Percentiles rank a stretch among this genome's conserved stretches.
These are phyloP conservation scores for Orchesellides sinensis DNA, from an alignment of 2,888 invertebrate species.

Conservation along the genomic window DNA sequence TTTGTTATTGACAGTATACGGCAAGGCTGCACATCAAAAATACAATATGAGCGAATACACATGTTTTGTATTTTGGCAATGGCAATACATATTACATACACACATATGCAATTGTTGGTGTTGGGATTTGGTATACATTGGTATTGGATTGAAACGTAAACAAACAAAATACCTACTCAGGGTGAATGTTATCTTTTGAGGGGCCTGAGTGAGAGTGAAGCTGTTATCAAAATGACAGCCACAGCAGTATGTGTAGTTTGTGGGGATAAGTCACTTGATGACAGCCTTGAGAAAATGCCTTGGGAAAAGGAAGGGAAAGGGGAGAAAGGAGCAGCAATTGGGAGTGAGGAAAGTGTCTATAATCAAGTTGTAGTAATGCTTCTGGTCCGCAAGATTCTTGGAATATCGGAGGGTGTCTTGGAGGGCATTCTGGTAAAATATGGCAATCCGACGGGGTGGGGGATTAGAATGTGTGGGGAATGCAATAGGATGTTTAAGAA, in stretches of 20 bases:
- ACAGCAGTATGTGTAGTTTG: background rate
- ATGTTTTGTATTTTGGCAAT: no score
- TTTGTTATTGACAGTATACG: no score
- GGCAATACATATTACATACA: no score
- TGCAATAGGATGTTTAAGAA: background rate
- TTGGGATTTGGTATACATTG: no score
- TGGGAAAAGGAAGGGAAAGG: background rate
- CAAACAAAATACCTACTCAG: no score
- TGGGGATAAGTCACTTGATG: background rate
- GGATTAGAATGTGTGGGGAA: background rate
- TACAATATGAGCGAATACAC: no score
- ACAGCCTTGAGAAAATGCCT: background rate
- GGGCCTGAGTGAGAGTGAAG: no score
- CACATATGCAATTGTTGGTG: no score
- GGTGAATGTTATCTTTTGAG: no score
- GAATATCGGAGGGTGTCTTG: background rate
- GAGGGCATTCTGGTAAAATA: background rate
- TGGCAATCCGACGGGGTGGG: conserved; percentile 4
- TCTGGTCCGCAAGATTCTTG: conserved; percentile 1
- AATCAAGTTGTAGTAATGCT: background rate
- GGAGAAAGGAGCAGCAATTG: background rate
- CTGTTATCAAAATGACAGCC: no score
- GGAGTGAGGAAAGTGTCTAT: background rate
- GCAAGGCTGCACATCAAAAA: no score
- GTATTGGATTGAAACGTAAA: no score